Evolutionary conservation across 2,113 vertebrate genomes (phyloP).

Genomic region (Pteropus alecto): DNA sequence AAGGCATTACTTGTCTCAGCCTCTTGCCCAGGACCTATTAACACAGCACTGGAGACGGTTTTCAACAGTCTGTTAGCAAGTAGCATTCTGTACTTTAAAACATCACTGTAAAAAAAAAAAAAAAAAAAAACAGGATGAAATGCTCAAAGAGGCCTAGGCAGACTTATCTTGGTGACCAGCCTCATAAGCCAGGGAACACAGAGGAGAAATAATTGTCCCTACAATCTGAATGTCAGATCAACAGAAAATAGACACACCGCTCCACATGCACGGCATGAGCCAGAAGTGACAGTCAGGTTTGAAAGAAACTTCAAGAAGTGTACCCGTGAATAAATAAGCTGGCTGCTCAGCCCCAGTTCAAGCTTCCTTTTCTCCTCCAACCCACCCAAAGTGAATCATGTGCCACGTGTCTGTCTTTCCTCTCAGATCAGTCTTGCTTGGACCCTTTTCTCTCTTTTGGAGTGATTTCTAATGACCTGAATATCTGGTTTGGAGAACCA

Average conservation of each 20-base stretch:
- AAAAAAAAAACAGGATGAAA: not conserved
- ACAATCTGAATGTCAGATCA: not conserved
- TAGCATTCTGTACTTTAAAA: not conserved
- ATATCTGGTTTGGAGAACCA: not conserved
- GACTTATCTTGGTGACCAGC: not conserved
- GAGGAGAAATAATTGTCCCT: not conserved
- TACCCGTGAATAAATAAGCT: not conserved
- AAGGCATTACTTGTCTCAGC: not conserved
- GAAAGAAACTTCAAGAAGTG: not conserved
- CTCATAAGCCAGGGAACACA: not conserved
- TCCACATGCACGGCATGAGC: not conserved
- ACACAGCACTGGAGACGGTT: not conserved
- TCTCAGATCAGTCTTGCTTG: not conserved
- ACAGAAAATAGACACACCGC: not conserved
- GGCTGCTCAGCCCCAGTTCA: not conserved
- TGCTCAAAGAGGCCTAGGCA: not conserved
- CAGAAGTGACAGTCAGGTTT: not conserved
- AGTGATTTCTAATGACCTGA: not conserved
- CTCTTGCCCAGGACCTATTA: not conserved
- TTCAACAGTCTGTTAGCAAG: not conserved
- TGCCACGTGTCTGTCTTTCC: accelerated
- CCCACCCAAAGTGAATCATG: not conserved
- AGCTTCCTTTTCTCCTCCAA: not conserved
- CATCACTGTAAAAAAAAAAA: not conserved
- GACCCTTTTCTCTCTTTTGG: not conserved